phyloP scores from a whole-genome alignment of 2,797 vertebrate genomes.

The Sebastes vulpes region DNA sequence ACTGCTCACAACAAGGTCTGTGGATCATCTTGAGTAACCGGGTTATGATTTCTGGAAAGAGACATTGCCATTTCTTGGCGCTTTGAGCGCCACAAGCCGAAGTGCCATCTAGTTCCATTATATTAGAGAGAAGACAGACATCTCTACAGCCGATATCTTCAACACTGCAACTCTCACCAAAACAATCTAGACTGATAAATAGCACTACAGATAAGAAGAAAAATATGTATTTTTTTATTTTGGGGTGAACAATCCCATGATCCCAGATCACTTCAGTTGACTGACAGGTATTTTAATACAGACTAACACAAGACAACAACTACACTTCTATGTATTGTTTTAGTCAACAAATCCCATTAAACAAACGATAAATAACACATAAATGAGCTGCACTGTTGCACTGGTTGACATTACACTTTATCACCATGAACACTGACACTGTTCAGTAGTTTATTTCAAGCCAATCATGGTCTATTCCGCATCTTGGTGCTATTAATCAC shows the following conservation, averaged over 20 bases:
- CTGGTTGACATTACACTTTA: neutral
- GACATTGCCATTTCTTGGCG: neutral
- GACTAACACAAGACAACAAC: too few species aligned
- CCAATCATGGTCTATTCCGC: neutral
- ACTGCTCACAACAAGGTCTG: too few species aligned
- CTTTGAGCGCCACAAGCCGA: too few species aligned
- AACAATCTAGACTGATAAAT: neutral
- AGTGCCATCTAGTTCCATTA: neutral
- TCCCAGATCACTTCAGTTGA: neutral
- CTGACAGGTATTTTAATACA: too few species aligned
- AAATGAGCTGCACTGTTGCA: neutral
- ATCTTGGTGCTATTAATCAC: neutral
- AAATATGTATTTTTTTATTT: neutral
- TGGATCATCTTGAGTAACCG: neutral
- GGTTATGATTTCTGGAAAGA: neutral
- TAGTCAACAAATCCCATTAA: neutral
- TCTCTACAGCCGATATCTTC: neutral
- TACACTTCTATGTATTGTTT: neutral
- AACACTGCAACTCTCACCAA: neutral
- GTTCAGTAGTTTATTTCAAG: neutral
- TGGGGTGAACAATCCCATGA: neutral
- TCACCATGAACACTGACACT: neutral
- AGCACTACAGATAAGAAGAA: neutral
- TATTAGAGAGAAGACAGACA: neutral
- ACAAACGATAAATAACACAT: neutral